Evolutionary conservation across 2,888 invertebrate species (phyloP).

Genomic region (Oscheius sp.): DNA sequence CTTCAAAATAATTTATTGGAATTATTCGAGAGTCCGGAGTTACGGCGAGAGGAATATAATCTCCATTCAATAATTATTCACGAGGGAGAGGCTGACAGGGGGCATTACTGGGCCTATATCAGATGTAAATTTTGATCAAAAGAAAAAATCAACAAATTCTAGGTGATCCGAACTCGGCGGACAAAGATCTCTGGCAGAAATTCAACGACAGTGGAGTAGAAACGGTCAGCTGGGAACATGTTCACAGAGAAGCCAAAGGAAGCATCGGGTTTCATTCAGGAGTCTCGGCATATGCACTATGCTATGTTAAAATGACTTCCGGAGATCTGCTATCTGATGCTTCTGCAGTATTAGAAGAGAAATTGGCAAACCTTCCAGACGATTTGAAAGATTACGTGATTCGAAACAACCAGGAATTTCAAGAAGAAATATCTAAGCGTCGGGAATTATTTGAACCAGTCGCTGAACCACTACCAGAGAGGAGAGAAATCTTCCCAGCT

Average conservation of each 20-base stretch:
- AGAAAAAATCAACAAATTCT: background rate
- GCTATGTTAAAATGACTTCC: background rate
- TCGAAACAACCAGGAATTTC: background rate
- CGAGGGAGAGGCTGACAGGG: constrained; percentile 37
- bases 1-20: background rate
- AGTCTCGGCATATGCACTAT: constrained; percentile 8
- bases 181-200: constrained; percentile 18
- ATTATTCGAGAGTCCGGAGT: constrained; percentile 25
- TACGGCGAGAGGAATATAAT: constrained; percentile 32
- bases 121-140: background rate
- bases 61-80: constrained; percentile 41
- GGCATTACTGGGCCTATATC: constrained; percentile 45
- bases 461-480: background rate
- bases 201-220: constrained; percentile 30
- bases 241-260: constrained; percentile 18
- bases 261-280: background rate
- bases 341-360: background rate
- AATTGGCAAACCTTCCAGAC: background rate
- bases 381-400: background rate
- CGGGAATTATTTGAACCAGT: background rate
- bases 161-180: constrained; percentile 3
- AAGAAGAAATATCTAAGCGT: background rate
- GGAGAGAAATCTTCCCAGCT: background rate
- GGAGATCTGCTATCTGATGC: background rate
- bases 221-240: constrained; percentile 13